Percentiles rank a stretch among this genome's conserved stretches.
Evolutionary conservation across 2,888 invertebrate species (phyloP).

Genomic region (Ormyrus nitidulus): DNA sequence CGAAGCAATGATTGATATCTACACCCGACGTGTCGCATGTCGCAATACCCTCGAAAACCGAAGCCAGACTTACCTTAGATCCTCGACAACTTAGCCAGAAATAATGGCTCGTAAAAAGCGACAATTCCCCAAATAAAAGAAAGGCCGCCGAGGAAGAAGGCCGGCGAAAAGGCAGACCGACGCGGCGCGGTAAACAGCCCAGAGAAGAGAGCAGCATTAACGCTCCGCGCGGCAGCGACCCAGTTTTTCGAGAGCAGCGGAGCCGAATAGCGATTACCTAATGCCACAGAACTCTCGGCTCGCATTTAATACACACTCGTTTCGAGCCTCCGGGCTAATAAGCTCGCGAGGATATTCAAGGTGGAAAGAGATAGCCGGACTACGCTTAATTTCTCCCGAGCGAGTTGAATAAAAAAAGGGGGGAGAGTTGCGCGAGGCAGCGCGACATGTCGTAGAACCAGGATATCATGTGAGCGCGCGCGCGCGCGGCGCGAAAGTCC

Average conservation of each 20-base stretch:
- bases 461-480: slow-evolving; percentile 20
- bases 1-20: too few species aligned
- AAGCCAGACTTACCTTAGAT: background rate
- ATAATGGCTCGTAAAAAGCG: background rate
- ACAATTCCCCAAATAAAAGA: background rate
- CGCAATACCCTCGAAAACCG: background rate
- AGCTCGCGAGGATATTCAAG: slow-evolving; percentile 39
- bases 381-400: slow-evolving; percentile 19
- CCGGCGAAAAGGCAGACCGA: background rate
- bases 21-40: background rate
- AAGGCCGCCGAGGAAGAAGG: background rate
- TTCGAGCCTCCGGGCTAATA: slow-evolving; percentile 25
- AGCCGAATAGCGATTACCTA: slow-evolving; percentile 35
- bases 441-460: slow-evolving; percentile 28
- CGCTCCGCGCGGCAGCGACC: slow-evolving; percentile 14
- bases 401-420: background rate
- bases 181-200: too few species aligned
- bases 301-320: slow-evolving; percentile 6
- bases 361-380: background rate
- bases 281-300: slow-evolving; percentile 1
- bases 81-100: background rate
- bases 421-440: background rate
- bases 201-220: too few species aligned
- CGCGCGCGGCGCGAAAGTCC: slow-evolving; percentile 20
- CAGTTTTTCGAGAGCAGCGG: slow-evolving; percentile 27